Evolutionary conservation across 2,113 vertebrate genomes (phyloP), one percentile per base, ranked within the genome.

Genomic region (Pagrus major): DNA sequence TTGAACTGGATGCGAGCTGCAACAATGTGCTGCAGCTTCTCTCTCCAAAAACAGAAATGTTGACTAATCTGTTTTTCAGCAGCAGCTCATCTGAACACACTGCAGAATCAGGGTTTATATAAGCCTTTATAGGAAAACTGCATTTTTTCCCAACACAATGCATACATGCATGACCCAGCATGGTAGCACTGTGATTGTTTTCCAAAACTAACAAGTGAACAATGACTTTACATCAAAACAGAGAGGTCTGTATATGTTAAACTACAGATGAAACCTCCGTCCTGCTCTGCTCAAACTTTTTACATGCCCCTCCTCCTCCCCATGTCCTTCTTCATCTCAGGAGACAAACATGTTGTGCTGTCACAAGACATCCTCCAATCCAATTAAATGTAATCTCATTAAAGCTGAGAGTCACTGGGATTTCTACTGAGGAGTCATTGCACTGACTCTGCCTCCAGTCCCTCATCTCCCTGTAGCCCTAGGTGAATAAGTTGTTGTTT

Each of bases 381-480:
- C 91, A 89, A 92, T 95, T 87, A 93, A 33, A 59, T 31, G 6
- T 92, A 94, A 95, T 94, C 92, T 86, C n/a, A 66, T 93, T 93
- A 92, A 71, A 81, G 71, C 16, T 11, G 60, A 77, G 83, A 15
- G 77, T 31, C 73, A 54, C 87, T 61, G 41, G 54, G 88, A 77
- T 52, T 29, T 82, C 41, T 76, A 68, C 55, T 79, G 85, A 87
- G 80, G 76, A 63, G 14, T 60, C 81, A 46, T 12, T 18, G 42
- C 15, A 2, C 77, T 52, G 25, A 54, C 71, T 51, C 54, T 55
- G 15, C 60, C 42, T 55, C 42, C 16, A 2, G 20, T 39, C 18
- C 4, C 47, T 41, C 29, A 9, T 15, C 47, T 64, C 33, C 61
- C 39, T 9, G 3, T 14, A 27, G 52, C 39, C 23, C 9, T 27